Conservation (phyloP, 2,888 invertebrate genomes). For the Oxyteleia sp. region DNA sequence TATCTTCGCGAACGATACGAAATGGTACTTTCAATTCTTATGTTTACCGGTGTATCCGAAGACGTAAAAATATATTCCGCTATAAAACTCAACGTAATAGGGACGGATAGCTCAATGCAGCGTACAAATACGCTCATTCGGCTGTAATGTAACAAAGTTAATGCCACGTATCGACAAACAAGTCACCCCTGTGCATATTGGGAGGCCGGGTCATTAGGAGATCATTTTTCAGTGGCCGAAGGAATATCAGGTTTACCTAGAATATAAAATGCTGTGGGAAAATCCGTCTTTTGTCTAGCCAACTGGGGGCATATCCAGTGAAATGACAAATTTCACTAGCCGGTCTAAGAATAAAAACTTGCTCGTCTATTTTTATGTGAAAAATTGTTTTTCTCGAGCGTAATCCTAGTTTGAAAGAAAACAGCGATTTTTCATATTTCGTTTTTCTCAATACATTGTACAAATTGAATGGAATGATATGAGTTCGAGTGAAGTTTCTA, state of each 20-base stretch:
- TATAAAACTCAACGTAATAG: constrained; percentile 68
- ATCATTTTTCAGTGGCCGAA: constrained; percentile 21
- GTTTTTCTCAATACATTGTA: too few relatives aligned
- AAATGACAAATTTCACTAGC: too few relatives aligned
- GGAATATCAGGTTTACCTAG: constrained; percentile 3
- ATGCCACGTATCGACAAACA: constrained; percentile 46
- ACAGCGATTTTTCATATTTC: too few relatives aligned
- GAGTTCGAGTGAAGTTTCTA: too few relatives aligned
- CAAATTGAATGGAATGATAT: too few relatives aligned
- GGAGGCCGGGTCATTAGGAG: constrained; percentile 21
- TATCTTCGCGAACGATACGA: constrained; percentile 70
- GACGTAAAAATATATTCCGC: constrained; percentile 69
- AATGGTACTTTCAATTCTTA: constrained; percentile 71
- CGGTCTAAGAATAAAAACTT: too few relatives aligned
- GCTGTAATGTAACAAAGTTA: constrained; percentile 50
- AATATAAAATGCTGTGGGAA: too few relatives aligned
- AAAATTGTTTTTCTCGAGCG: too few relatives aligned
- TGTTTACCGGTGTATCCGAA: constrained; percentile 66
- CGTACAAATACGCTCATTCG: constrained; percentile 57
- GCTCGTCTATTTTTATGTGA: too few relatives aligned
- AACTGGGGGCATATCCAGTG: too few relatives aligned
- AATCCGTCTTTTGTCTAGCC: too few relatives aligned
- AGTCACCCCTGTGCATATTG: constrained; percentile 33
- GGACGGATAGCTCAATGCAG: constrained; percentile 65
- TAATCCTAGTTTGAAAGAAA: too few relatives aligned